Conservation (phyloP, 2,797 vertebrate genomes). For the Pagetopsis macropterus region DNA sequence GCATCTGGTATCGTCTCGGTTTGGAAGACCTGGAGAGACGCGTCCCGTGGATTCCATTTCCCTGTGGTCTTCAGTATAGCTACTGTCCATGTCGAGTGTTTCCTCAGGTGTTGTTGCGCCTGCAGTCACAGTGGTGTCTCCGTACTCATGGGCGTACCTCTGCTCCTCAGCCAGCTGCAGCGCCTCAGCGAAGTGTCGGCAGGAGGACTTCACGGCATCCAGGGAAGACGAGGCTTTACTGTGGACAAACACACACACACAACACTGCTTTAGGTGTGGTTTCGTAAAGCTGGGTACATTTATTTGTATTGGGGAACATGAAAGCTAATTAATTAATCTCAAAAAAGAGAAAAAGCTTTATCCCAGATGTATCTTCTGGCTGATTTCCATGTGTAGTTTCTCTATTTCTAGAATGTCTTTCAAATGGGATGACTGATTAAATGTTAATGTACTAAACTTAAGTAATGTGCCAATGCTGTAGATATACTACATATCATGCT, state of each 20-base stretch:
- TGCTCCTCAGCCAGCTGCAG: slow-evolving; percentile 87
- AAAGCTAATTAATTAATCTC: too few relatives aligned
- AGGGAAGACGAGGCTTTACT: slow-evolving; percentile 70
- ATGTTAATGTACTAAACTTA: neutral
- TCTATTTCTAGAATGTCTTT: neutral
- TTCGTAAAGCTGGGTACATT: too few relatives aligned
- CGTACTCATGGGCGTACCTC: slow-evolving; percentile 85
- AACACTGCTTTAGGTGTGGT: neutral
- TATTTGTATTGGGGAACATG: too few relatives aligned
- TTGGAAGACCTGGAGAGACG: neutral
- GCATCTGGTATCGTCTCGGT: neutral
- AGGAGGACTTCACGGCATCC: slow-evolving; percentile 71
- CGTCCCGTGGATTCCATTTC: slow-evolving; percentile 49
- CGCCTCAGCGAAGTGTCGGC: slow-evolving; percentile 78
- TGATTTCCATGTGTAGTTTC: too few relatives aligned
- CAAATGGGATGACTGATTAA: neutral
- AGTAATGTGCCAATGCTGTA: neutral
- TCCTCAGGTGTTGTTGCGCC: slow-evolving; percentile 8
- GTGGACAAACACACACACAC: slow-evolving; percentile 34
- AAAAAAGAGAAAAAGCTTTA: too few relatives aligned
- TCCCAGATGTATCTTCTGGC: too few relatives aligned
- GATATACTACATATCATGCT: neutral
- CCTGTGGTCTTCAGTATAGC: slow-evolving; percentile 8
- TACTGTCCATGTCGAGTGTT: neutral
- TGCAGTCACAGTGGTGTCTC: slow-evolving; percentile 61